A percentile compares a stretch with the other conserved stretches of the same genome.
Conservation (phyloP, 2,113 vertebrate species). For the Aptenodytes forsteri region DNA sequence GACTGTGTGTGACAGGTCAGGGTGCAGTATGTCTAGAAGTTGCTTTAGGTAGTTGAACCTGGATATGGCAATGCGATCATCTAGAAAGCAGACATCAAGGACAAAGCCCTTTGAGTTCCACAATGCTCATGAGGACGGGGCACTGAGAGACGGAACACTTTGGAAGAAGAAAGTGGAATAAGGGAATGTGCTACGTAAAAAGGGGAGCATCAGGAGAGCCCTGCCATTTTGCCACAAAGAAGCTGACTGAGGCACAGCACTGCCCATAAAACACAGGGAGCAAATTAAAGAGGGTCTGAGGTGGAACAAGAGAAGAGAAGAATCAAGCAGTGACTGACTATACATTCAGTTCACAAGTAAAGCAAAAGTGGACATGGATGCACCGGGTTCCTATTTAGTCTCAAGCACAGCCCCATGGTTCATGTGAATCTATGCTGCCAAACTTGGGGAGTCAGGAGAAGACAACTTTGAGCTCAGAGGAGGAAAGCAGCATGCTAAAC, state of each 20-base stretch:
- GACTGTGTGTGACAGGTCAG: background rate
- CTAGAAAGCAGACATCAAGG: background rate
- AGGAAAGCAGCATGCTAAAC: background rate
- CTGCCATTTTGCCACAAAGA: background rate
- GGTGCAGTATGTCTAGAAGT: background rate
- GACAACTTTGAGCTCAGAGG: background rate
- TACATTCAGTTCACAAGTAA: background rate
- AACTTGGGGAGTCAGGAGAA: background rate
- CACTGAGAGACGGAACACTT: background rate
- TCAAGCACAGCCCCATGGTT: background rate
- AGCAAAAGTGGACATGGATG: background rate
- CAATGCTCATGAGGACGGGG: background rate
- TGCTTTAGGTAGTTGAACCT: background rate
- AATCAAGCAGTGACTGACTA: background rate
- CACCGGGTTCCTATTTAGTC: rapidly evolving
- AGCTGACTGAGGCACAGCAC: background rate
- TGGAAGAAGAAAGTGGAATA: background rate
- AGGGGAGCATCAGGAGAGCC: background rate
- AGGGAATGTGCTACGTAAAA: background rate
- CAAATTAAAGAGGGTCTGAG: background rate
- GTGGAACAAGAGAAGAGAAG: background rate
- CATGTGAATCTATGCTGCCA: background rate
- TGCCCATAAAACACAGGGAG: background rate
- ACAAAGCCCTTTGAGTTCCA: constrained; percentile 10
- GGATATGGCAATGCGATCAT: background rate